Evolutionary conservation across 2,888 invertebrate genomes (phyloP).

Genomic region (Pollenia griseotomentosa): DNA sequence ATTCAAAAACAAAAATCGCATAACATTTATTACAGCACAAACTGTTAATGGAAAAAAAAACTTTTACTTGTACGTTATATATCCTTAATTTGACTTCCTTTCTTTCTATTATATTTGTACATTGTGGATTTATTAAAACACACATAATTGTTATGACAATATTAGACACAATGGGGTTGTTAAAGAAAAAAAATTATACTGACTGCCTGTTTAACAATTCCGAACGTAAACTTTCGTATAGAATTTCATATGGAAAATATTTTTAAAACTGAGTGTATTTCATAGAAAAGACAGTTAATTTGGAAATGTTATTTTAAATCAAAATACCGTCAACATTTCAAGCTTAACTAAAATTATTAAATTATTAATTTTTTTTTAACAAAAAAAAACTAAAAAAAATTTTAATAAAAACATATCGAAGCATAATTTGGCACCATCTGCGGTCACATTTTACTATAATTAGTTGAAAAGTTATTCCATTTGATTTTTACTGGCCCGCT

Average conservation of each 20-base stretch:
- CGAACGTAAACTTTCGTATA: not conserved
- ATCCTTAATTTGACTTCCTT: slow-evolving; percentile 42
- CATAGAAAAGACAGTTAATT: too few species aligned
- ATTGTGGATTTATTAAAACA: not conserved
- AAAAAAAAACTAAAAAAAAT: too few species aligned
- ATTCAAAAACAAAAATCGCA: not conserved
- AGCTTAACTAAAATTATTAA: too few species aligned
- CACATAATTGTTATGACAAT: not conserved
- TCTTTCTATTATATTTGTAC: not conserved
- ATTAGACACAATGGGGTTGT: not conserved
- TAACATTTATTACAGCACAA: slow-evolving; percentile 21
- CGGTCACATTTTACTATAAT: too few species aligned
- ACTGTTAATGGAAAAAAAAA: not conserved
- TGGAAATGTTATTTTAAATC: too few species aligned
- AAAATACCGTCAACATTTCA: too few species aligned
- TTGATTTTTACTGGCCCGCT: too few species aligned
- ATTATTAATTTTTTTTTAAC: too few species aligned
- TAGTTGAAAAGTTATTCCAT: too few species aligned
- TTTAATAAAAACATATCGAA: not conserved
- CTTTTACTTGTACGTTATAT: not conserved
- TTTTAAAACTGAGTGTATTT: too few species aligned
- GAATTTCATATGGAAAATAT: too few species aligned
- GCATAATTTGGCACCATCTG: too few species aligned
- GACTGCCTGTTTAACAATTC: not conserved
- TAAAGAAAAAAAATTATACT: not conserved